Percentiles rank a stretch among this genome's conserved stretches.
These are phyloP conservation scores for Herpetotheres cachinnans DNA, from an alignment of 2,113 vertebrate species.

Conservation along the genomic window DNA sequence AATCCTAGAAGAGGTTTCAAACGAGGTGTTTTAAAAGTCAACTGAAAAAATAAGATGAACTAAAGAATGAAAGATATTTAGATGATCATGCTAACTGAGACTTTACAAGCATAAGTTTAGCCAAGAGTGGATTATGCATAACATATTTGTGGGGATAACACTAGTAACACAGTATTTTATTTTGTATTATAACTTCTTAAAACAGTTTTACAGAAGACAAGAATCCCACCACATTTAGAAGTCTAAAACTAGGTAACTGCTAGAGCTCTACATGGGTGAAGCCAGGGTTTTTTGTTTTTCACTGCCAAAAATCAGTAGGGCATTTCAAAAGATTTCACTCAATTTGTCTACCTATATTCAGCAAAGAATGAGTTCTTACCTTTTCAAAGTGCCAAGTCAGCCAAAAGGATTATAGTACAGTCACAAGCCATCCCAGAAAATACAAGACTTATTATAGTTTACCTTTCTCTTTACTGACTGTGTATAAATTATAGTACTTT, in stretches of 20 bases:
- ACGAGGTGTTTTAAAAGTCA: neutral
- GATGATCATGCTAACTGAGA: neutral
- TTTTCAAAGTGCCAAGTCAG: neutral
- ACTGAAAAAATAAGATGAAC: neutral
- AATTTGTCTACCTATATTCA: neutral
- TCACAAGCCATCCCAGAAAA: neutral
- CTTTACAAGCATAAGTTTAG: neutral
- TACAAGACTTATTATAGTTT: neutral
- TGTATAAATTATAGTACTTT: neutral
- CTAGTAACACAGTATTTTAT: neutral
- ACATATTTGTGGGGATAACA: neutral
- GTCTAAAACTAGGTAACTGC: neutral
- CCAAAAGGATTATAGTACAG: neutral
- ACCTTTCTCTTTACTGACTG: neutral
- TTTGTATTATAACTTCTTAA: neutral
- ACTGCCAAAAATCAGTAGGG: neutral
- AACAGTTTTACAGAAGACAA: neutral
- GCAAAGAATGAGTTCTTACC: neutral
- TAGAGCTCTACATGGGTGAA: neutral
- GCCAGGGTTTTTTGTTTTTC: neutral
- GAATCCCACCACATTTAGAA: neutral
- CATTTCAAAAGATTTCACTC: neutral
- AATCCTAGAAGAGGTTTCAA: neutral
- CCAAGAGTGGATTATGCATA: neutral
- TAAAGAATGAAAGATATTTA: neutral